phyloP scores from a whole-genome alignment of 2,888 invertebrate genomes.

The Atherix ibis region DNA sequence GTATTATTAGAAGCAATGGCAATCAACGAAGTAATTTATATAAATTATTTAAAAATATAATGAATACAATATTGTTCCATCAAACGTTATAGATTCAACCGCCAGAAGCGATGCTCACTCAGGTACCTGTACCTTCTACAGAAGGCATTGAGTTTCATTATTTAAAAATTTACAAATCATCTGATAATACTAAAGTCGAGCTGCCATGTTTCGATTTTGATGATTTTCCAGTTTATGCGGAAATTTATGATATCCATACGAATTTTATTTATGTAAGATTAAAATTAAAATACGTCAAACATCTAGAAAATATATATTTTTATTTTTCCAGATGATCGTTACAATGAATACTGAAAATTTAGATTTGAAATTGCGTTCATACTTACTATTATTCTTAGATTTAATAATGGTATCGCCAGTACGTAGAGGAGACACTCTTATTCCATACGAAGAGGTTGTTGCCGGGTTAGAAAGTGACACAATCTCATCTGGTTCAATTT shows the following conservation, averaged over 20 bases:
- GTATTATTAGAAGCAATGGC: constrained; percentile 51
- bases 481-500: constrained; percentile 40
- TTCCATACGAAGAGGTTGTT: constrained; percentile 54
- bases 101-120: constrained; percentile 51
- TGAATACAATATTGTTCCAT: constrained; percentile 2
- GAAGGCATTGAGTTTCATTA: constrained; percentile 54
- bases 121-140: constrained; percentile 60
- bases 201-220: constrained; percentile 41
- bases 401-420: constrained; percentile 63
- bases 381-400: constrained; percentile 60
- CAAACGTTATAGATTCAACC: constrained; percentile 42
- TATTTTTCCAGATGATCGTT: constrained; percentile 44
- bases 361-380: constrained; percentile 43
- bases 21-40: constrained; percentile 49
- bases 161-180: constrained; percentile 28
- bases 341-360: constrained; percentile 52
- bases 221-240: constrained; percentile 55
- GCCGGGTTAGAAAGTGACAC: constrained; percentile 62
- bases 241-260: constrained; percentile 63
- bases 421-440: constrained; percentile 16
- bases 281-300: neutral
- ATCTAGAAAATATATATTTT: neutral
- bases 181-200: constrained; percentile 26
- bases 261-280: constrained; percentile 69
- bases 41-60: constrained; percentile 2